Base-by-base conservation (phyloP, 2,113 vertebrate genomes). In the Dasyprocta punctata region DNA sequence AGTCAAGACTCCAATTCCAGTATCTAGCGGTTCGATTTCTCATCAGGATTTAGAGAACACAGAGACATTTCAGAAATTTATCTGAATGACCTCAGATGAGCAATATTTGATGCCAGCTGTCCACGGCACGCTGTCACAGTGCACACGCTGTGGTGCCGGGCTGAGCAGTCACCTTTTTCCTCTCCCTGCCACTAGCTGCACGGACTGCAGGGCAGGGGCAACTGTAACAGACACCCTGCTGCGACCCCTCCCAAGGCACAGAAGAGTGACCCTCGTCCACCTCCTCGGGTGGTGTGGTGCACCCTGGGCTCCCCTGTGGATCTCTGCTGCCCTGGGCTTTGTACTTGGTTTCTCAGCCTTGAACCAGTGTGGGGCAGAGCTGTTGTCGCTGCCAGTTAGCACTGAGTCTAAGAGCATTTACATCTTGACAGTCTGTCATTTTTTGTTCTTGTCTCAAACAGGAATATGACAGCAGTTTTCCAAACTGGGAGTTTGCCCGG, bases 401-500 rank as follows among this genome's bases (percentile, higher is more conserved):
- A 24, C 69, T 77, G 44, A 17, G 16, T 58, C 92, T 92, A 44
- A 22, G 36, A 86, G n/a, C 30, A 65, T 16, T 60, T 84, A 10
- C 3, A 13, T 60, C 61, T 77, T 58, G 33, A 38, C 10, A 67
- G 17, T 80, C 58, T 63, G 24, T 33, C 86, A 33, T 54, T 44
- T 13, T 0, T 89, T 83, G 2, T 41, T 89, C n/a, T 95, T 97
- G 44, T 65, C 67, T 87, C 95, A 49, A 95, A 97, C 97, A 99
- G 99, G 99, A 99, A 78, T 99, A 97, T 90, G 99, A 99, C 86
- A 97, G 54, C 67, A 98, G 96, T 88, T 98, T 98, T 82, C 99
- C 99, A 85, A 99, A 99, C 96, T 99, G 99, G 99, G 99, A 99
- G 97, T 99, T 99, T 98, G 99, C 99, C 61, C 98, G 98, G 41